Evolutionary conservation across 2,113 vertebrate species (phyloP).

Genomic region (Hiodon alosoides): DNA sequence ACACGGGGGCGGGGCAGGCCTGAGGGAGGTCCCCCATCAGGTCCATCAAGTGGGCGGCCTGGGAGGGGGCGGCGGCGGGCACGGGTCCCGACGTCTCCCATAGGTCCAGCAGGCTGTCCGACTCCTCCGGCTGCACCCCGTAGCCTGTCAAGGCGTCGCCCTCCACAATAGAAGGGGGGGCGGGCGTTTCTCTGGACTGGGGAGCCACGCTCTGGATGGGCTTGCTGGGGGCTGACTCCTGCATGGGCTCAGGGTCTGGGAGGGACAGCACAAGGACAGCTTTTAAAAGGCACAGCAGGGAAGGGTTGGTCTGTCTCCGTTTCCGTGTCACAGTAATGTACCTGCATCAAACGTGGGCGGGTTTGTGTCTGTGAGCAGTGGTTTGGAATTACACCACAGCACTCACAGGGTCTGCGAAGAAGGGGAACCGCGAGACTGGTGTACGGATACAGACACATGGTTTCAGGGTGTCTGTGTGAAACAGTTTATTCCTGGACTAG

Average conservation of each 20-base stretch:
- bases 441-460: no score
- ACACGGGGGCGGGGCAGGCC: constrained; percentile 31
- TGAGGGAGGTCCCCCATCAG: constrained; percentile 46
- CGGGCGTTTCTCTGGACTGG: constrained; percentile 46
- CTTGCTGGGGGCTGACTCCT: constrained; percentile 49
- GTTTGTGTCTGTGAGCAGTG: no score
- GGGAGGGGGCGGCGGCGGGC: constrained; percentile 35
- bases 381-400: no score
- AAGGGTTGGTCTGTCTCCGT: no score
- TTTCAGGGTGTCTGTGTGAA: no score
- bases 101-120: constrained; percentile 70
- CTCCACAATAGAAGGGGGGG: constrained; percentile 27
- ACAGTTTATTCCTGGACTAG: no score
- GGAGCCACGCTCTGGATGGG: constrained; percentile 59
- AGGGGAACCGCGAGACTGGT: no score
- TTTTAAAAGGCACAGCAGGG: background rate
- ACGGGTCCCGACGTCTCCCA: constrained; percentile 66
- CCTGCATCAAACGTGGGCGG: no score
- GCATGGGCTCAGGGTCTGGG: constrained; percentile 41
- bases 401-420: no score
- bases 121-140: constrained; percentile 40
- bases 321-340: no score
- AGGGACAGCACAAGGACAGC: background rate
- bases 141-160: constrained; percentile 28
- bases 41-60: constrained; percentile 56